Percentiles rank a stretch among this genome's conserved stretches.
Evolutionary conservation across 2,797 vertebrate genomes (phyloP).

Genomic region (Carcharodon carcharias): DNA sequence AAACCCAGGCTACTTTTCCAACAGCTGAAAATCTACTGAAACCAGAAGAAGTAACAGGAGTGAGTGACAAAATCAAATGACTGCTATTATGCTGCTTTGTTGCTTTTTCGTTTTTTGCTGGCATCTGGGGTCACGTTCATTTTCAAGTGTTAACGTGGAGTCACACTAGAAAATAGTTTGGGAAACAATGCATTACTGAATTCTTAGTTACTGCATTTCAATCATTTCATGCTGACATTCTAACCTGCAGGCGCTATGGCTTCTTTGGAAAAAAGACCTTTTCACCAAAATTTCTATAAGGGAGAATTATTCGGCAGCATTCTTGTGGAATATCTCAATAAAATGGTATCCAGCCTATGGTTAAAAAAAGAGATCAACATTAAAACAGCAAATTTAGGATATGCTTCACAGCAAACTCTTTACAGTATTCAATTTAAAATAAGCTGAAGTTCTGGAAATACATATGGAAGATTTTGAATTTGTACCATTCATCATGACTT

Average conservation of each 20-base stretch:
- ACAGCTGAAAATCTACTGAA: too few species aligned
- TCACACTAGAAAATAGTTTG: neutral
- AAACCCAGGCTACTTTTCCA: too few species aligned
- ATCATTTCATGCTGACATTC: neutral
- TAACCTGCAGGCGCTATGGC: too few species aligned
- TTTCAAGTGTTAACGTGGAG: neutral
- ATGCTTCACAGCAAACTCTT: neutral
- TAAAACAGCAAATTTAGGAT: neutral
- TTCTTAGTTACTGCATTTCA: neutral
- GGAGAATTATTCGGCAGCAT: neutral
- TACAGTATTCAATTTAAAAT: neutral
- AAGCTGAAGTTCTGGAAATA: neutral
- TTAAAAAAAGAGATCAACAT: neutral
- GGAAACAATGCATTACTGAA: neutral
- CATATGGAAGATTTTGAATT: neutral
- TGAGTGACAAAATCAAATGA: too few species aligned
- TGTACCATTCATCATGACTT: neutral
- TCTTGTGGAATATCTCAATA: neutral
- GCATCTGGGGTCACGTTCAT: neutral
- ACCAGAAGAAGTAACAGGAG: too few species aligned
- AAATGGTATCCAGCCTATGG: neutral
- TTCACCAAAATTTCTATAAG: neutral
- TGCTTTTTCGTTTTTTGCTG: neutral
- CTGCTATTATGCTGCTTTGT: too few species aligned
- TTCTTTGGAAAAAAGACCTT: neutral